phyloP scores from a whole-genome alignment of 2,888 invertebrate species.

The Aporophyla lueneburgensis region DNA sequence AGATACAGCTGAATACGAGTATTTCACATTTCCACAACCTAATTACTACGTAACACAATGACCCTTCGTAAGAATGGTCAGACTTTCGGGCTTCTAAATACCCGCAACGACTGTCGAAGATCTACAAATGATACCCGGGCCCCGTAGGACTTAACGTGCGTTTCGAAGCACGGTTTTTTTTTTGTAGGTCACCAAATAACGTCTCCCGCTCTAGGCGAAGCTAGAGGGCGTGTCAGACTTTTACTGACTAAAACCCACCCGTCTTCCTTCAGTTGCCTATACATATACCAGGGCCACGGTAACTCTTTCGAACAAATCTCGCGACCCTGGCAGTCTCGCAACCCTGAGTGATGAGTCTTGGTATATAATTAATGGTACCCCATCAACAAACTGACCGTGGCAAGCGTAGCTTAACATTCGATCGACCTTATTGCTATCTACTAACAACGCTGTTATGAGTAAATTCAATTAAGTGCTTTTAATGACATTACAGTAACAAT shows the following conservation, averaged over 20 bases:
- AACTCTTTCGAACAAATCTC: too few relatives aligned
- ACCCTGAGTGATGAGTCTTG: too few relatives aligned
- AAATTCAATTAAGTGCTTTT: conserved; percentile 26
- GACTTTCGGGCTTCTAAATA: neutral
- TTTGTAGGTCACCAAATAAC: too few relatives aligned
- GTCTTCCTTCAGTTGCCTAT: too few relatives aligned
- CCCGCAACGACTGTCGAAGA: neutral
- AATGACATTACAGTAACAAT: conserved; percentile 6
- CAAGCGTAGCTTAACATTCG: neutral
- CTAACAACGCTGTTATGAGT: neutral
- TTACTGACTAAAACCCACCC: too few relatives aligned
- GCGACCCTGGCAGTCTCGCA: too few relatives aligned
- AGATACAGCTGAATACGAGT: neutral
- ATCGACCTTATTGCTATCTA: neutral
- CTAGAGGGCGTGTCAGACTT: too few relatives aligned
- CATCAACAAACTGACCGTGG: neutral
- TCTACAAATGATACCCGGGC: neutral
- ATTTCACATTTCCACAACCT: neutral
- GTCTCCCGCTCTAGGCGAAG: too few relatives aligned
- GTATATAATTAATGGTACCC: neutral
- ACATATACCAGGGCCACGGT: too few relatives aligned
- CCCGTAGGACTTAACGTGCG: neutral
- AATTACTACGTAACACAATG: neutral
- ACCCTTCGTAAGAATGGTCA: neutral
- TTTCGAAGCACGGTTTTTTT: neutral